Evolutionary conservation across 2,888 invertebrate species (phyloP).

Genomic region (Leptopterna dolabrata): DNA sequence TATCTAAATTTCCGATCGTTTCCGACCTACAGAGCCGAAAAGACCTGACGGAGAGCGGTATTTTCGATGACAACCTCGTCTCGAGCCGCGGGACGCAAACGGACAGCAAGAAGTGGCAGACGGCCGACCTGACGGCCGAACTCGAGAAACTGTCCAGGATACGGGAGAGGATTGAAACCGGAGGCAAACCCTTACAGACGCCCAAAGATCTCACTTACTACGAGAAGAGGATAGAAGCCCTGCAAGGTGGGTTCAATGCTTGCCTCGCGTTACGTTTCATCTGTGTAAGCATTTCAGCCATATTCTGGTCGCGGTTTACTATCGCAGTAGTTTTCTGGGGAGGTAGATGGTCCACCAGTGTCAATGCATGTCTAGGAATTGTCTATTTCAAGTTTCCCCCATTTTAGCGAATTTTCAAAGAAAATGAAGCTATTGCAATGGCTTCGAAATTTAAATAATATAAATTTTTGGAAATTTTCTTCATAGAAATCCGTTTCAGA

Average conservation of each 20-base stretch:
- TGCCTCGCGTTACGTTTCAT: no score
- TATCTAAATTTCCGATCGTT: background rate
- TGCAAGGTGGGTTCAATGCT: slow-evolving; percentile 65
- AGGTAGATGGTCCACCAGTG: no score
- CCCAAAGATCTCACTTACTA: slow-evolving; percentile 56
- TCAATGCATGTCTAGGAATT: no score
- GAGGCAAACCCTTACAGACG: slow-evolving; percentile 67
- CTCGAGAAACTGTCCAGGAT: slow-evolving; percentile 75
- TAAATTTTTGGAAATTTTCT: no score
- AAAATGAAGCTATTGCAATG: no score
- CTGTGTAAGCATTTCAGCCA: no score
- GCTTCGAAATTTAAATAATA: no score
- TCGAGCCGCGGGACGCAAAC: slow-evolving; percentile 71
- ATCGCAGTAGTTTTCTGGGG: no score
- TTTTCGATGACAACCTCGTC: slow-evolving; percentile 71
- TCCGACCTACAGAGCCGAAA: slow-evolving; percentile 65
- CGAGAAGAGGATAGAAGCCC: slow-evolving; percentile 46
- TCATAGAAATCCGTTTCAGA: no score
- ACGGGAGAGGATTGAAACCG: slow-evolving; percentile 73
- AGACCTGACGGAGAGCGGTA: slow-evolving; percentile 74
- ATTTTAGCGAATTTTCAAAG: no score
- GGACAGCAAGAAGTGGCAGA: slow-evolving; percentile 65
- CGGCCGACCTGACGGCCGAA: slow-evolving; percentile 72
- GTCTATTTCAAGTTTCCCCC: no score
- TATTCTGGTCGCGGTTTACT: no score